Evolutionary conservation across 2,113 vertebrate species (phyloP).

Genomic region (Brachyhypopomus occidentalis): DNA sequence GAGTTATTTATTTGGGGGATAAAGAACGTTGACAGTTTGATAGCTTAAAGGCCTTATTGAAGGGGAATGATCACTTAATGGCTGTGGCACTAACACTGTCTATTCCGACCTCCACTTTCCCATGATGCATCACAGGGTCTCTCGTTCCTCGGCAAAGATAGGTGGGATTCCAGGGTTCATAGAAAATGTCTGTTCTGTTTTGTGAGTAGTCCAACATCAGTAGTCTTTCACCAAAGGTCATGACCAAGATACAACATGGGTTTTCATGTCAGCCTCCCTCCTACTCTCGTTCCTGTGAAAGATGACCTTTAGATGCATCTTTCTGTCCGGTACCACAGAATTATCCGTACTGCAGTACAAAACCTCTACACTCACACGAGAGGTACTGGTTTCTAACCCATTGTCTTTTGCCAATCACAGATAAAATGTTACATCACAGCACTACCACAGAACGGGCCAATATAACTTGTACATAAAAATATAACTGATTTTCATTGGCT

Average conservation of each 20-base stretch:
- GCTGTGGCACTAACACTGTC: background rate
- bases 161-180: too few relatives aligned
- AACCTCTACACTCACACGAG: background rate
- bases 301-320: background rate
- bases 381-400: too few relatives aligned
- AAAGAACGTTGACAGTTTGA: background rate
- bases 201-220: background rate
- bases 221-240: constrained; percentile 9
- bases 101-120: background rate
- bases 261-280: constrained; percentile 12
- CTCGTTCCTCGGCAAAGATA: background rate
- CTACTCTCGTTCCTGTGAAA: background rate
- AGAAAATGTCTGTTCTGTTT: constrained; percentile 7
- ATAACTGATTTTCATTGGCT: too few relatives aligned
- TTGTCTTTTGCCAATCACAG: too few relatives aligned
- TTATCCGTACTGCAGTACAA: constrained; percentile 5
- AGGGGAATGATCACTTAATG: background rate
- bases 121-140: background rate
- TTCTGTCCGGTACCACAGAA: background rate
- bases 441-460: too few relatives aligned
- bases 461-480: too few relatives aligned
- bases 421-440: too few relatives aligned
- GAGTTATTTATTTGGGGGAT: constrained; percentile 2
- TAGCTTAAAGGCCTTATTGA: background rate
- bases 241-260: constrained; percentile 6